Percentiles rank a stretch among this genome's conserved stretches.
Evolutionary conservation across 35 echinoderm and acorn worm species (phyloP).

Genomic region (Ptychodera flava): DNA sequence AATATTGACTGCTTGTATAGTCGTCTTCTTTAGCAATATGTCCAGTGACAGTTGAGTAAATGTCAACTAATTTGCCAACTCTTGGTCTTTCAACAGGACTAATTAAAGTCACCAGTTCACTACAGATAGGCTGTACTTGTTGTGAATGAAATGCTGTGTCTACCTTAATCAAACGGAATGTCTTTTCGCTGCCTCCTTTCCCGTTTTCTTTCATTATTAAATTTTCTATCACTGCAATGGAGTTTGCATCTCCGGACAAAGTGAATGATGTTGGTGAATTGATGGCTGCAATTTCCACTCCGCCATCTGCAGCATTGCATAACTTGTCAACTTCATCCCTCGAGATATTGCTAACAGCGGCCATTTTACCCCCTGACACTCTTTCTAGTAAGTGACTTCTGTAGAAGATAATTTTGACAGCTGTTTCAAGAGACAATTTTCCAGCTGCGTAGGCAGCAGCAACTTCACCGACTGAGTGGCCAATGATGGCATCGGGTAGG

Average conservation of each 20-base stretch:
- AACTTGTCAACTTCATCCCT: not conserved
- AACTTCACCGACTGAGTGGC: conserved; percentile 69
- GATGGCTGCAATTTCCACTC: conserved; percentile 53
- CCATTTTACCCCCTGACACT: conserved; percentile 59
- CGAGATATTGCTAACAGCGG: conserved; percentile 22
- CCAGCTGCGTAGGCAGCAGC: conserved; percentile 55
- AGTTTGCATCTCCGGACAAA: conserved; percentile 22
- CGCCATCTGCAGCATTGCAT: not conserved
- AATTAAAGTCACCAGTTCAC: conserved; percentile 1
- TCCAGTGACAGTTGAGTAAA: conserved; percentile 47
- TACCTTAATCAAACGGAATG: conserved; percentile 41
- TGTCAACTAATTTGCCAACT: not conserved
- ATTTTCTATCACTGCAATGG: conserved; percentile 2
- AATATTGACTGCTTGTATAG: conserved; percentile 25
- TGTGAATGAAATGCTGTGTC: conserved; percentile 47
- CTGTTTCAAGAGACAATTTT: conserved; percentile 28
- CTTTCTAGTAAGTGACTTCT: conserved; percentile 26
- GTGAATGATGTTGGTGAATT: conserved; percentile 38
- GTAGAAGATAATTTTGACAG: conserved; percentile 42
- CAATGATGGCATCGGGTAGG: conserved; percentile 34
- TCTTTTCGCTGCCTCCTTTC: conserved; percentile 33
- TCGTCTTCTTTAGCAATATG: conserved; percentile 18
- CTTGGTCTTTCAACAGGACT: not conserved
- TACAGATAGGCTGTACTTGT: conserved; percentile 15
- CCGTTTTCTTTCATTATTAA: conserved; percentile 21